Evolutionary conservation across 2,888 invertebrate genomes (phyloP), one percentile per base, ranked within the genome.

Genomic region (Lasioglossum pauxillum): DNA sequence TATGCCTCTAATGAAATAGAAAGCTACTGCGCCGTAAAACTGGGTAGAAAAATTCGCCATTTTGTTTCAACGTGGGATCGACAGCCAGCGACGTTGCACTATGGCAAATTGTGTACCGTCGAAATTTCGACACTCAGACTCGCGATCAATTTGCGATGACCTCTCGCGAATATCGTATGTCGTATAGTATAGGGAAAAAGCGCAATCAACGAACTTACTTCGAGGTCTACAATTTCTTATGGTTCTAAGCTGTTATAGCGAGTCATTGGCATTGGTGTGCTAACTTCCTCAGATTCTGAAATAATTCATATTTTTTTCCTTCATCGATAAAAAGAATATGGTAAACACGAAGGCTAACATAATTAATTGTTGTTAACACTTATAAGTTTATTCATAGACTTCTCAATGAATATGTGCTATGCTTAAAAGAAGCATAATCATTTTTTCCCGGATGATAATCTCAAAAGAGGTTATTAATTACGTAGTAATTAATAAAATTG

Each of bases 1-100:
- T 73, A 67, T 76, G 64, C 57, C 31, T 75, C 71, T 79, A 84
- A 84, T 57, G 53, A 85, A 85, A 85, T 84, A 75, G 49, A 31
- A 64, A 12, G 64, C 35, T 27, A 27, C 10, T n/a, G 38, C 5
- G 35, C 57, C 71, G 78, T 53, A 19, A 74, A 67, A 49, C 23
- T 19, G 64, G 16, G 14, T 38, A 41, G 75, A n/a, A 80, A 80
- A 75, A 67, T 69, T 80, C 38, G 38, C 8, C n/a, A 23, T 31
- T 69, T 57, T 64, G 75, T 75, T 38, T 23, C 41, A 31, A 27
- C 31, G 53, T 19, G 2, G 19, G 7, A 41, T 69, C 53, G 31
- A 38, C 14, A 53, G 23, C 46, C 46, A 49, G n/a, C 53, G 31
- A 27, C 27, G 78, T 23, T 31, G 78, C 27, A 27, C 71, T 27